Conservation (phyloP, 2,113 vertebrate species). For the Rutilus rutilus region DNA sequence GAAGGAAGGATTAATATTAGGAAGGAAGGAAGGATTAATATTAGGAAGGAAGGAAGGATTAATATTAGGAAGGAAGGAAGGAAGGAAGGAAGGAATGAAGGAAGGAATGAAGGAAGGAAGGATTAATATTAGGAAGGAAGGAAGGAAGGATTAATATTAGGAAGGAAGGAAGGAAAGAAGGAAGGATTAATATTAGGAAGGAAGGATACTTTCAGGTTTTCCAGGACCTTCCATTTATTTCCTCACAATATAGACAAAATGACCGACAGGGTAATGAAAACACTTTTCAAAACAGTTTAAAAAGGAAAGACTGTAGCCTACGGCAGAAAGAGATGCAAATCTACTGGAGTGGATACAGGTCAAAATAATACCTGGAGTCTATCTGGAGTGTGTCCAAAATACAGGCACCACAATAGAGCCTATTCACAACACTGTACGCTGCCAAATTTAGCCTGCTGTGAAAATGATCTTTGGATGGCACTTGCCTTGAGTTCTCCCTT, state of each 20-base stretch:
- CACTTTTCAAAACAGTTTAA: background rate
- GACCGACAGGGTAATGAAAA: background rate
- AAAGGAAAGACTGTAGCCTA: background rate
- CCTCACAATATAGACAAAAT: background rate
- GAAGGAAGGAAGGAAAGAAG: too few species aligned
- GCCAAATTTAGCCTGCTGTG: background rate
- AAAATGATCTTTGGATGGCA: slow-evolving; percentile 6
- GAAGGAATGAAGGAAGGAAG: too few species aligned
- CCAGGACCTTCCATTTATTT: background rate
- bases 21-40: too few species aligned
- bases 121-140: too few species aligned
- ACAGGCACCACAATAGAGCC: background rate
- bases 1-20: too few species aligned
- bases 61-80: too few species aligned
- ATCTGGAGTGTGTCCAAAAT: background rate
- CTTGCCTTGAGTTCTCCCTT: background rate
- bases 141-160: too few species aligned
- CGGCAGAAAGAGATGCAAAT: background rate
- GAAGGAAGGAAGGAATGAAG: too few species aligned
- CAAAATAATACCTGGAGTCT: background rate
- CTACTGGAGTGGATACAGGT: background rate
- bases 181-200: too few species aligned
- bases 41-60: too few species aligned
- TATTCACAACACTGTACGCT: background rate
- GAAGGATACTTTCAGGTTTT: background rate